Conservation (phyloP, 2,113 vertebrate genomes). For the Dicerorhinus sumatrensis region DNA sequence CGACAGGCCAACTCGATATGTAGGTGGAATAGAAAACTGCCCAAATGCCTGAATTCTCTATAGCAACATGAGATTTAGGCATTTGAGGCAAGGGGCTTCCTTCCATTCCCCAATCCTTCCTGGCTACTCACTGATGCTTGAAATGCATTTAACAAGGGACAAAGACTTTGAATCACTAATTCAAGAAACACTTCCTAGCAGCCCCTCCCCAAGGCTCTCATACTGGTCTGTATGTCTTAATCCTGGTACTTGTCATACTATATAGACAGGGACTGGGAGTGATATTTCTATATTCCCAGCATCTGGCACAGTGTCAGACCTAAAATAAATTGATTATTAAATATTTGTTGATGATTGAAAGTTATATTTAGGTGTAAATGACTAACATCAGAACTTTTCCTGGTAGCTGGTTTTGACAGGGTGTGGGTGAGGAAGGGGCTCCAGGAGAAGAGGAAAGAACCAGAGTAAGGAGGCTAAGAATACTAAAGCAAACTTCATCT, state of each 20-base stretch:
- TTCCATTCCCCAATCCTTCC: not conserved
- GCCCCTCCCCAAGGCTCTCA: not conserved
- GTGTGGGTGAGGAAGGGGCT: not conserved
- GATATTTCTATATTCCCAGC: not conserved
- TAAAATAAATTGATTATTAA: not conserved
- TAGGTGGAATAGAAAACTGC: not conserved
- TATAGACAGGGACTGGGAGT: not conserved
- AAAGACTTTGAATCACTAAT: not conserved
- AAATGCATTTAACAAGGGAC: slow-evolving; percentile 23
- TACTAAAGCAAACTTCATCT: not conserved
- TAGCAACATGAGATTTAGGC: not conserved
- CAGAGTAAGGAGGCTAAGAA: not conserved
- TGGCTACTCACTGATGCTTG: not conserved
- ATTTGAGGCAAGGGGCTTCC: not conserved
- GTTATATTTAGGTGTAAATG: not conserved
- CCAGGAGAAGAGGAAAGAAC: not conserved
- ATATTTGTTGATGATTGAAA: not conserved
- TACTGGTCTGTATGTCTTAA: not conserved
- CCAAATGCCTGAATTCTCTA: not conserved
- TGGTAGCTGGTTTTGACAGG: not conserved
- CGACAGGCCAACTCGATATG: not conserved
- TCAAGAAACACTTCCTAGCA: slow-evolving; percentile 4
- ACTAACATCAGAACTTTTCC: not conserved
- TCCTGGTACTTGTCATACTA: not conserved
- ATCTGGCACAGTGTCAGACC: not conserved